These are phyloP conservation scores for Tenualosa ilisha DNA, from an alignment of 2,797 vertebrate genomes.

Conservation along the genomic window DNA sequence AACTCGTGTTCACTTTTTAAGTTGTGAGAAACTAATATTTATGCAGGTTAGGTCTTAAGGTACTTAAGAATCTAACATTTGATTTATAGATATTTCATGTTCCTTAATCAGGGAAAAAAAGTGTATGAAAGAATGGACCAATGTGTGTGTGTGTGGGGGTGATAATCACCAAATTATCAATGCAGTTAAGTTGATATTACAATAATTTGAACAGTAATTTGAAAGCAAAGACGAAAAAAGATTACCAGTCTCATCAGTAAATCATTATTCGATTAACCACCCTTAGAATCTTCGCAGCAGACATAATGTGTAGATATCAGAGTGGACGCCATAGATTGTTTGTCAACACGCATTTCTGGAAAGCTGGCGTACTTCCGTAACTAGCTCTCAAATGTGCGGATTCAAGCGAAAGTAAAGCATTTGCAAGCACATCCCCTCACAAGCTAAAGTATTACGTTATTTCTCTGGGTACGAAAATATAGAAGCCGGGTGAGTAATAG, in stretches of 20 bases:
- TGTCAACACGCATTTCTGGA: constrained; percentile 2
- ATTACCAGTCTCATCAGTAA: not conserved
- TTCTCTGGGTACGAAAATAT: not conserved
- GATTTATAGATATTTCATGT: too few species aligned
- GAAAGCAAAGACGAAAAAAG: too few species aligned
- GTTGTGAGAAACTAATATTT: too few species aligned
- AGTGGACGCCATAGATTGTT: not conserved
- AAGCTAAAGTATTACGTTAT: not conserved
- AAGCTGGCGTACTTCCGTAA: not conserved
- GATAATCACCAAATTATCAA: too few species aligned
- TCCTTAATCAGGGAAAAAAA: too few species aligned
- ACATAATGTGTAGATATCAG: not conserved
- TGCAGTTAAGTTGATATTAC: too few species aligned
- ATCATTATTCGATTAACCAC: not conserved
- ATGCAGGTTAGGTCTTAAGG: too few species aligned
- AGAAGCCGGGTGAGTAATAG: constrained; percentile 24
- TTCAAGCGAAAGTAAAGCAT: not conserved
- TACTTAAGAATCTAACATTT: too few species aligned
- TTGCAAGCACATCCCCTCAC: not conserved
- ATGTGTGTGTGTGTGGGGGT: too few species aligned
- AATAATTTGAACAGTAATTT: too few species aligned
- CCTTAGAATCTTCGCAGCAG: not conserved
- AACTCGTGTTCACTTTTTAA: too few species aligned
- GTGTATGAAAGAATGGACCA: too few species aligned
- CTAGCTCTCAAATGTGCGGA: not conserved